Base-by-base conservation (phyloP, 2,113 vertebrate genomes). In the Chionodraco myersi region DNA sequence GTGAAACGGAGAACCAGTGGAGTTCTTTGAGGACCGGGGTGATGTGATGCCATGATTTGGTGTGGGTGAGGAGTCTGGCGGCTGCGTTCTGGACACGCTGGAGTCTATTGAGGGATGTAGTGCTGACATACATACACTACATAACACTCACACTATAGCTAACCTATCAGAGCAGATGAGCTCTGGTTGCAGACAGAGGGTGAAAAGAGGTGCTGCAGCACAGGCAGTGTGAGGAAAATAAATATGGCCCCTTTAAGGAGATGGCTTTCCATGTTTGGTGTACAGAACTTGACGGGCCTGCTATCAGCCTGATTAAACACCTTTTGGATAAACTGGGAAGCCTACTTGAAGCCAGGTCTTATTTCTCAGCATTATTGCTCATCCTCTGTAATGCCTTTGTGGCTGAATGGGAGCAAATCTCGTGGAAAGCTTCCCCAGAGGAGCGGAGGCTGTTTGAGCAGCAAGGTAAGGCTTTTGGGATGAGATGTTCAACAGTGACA, bases 361-460 rank as follows among this genome's bases (percentile, higher is more conserved):
- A 30, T 41, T 60, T 64, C 72, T 52, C 49, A 68, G 56, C 75
- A 70, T 73, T 57, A 60, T 75, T 61, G 53, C 53, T 72, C 72
- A 77, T 67, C 58, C 72, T n/a, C 16, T 60, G 53, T 63, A 67
- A 83, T 45, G 64, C 76, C 58, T 23, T 70, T 53, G 56, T 59
- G 62, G 69, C 72, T 82, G 71, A 81, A 88, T 74, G 59, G 69
- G 56, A 72, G 58, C 51, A 83, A 83, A 86, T 70, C 73, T 65
- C 15, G 41, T 51, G n/a, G 34, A 77, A 69, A 69, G 52, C 23
- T 49, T 54, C 16, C 26, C 13, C 30, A 51, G 41, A 26, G 12
- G 30, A 68, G 61, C 7, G 11, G 21, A 72, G 15, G 51, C 60
- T 49, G 36, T 59, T 73, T 52, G 18, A 72, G 21, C 45, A 41